phyloP scores from a whole-genome alignment of 2,797 vertebrate species.

The Danio aesculapii region DNA sequence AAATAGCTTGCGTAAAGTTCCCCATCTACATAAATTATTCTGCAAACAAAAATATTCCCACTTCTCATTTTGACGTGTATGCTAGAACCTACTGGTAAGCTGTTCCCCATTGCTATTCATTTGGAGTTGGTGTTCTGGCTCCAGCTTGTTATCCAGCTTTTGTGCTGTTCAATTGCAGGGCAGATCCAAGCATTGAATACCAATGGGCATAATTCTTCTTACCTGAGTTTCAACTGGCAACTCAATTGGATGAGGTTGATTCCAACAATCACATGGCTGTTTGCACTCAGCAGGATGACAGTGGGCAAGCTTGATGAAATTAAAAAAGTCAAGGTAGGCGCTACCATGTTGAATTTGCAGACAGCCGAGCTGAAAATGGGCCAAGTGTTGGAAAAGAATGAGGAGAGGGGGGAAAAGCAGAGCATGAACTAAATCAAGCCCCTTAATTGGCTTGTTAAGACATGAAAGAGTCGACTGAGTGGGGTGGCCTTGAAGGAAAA shows the following conservation, averaged over 20 bases:
- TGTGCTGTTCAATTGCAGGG: conserved; percentile 53
- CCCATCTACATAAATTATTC: neutral
- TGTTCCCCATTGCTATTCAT: conserved; percentile 54
- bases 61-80: conserved; percentile 15
- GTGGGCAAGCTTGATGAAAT: conserved; percentile 55
- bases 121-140: conserved; percentile 54
- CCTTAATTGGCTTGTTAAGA: conserved; percentile 75
- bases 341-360: conserved; percentile 52
- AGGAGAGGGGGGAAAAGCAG: conserved; percentile 31
- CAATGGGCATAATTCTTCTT: conserved; percentile 51
- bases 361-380: conserved; percentile 56
- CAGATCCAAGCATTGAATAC: conserved; percentile 59
- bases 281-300: conserved; percentile 41
- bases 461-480: conserved; percentile 65
- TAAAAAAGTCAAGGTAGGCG: conserved; percentile 50
- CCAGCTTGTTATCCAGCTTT: conserved; percentile 62
- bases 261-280: conserved; percentile 39
- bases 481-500: conserved; percentile 61
- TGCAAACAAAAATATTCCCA: neutral
- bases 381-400: conserved; percentile 51
- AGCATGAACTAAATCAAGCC: conserved; percentile 63
- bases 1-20: neutral
- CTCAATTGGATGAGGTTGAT: conserved; percentile 41
- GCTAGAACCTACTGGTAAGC: conserved; percentile 14
- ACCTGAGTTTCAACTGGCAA: conserved; percentile 47